phyloP scores from a whole-genome alignment of 2,113 vertebrate species.

The Illadopsis cleaveri region DNA sequence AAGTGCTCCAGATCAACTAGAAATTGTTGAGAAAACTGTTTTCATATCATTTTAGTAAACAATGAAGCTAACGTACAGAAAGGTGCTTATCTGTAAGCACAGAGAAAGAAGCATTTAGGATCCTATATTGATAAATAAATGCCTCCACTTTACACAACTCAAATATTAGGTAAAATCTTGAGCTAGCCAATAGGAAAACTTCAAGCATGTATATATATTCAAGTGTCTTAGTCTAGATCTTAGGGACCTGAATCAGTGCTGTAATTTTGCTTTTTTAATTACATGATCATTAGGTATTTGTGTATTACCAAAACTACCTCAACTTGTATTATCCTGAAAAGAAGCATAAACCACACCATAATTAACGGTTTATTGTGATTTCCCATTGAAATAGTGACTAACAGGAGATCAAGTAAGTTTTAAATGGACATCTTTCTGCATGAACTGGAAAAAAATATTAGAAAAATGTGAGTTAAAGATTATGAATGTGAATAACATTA shows the following conservation, averaged over 20 bases:
- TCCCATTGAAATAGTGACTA: not conserved
- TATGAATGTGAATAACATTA: not conserved
- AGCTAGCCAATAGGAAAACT: not conserved
- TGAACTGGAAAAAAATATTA: not conserved
- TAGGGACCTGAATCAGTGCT: not conserved
- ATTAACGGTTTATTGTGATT: not conserved
- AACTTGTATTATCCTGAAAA: not conserved
- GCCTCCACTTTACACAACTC: not conserved
- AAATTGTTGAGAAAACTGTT: not conserved
- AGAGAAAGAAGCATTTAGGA: not conserved
- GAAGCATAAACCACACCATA: not conserved
- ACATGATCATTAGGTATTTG: not conserved
- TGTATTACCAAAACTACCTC: not conserved
- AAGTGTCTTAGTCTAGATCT: not conserved
- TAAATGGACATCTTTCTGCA: not conserved
- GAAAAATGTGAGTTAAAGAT: not conserved
- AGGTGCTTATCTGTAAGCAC: not conserved
- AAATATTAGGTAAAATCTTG: not conserved
- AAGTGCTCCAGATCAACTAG: not conserved
- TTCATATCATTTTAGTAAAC: not conserved
- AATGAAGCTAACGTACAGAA: not conserved
- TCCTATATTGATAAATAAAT: not conserved
- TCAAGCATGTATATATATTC: not conserved
- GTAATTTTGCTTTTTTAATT: not conserved
- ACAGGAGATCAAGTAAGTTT: not conserved